These are phyloP conservation scores for Sus scrofa DNA, from an alignment of 2,113 vertebrate species.

Conservation along the genomic window DNA sequence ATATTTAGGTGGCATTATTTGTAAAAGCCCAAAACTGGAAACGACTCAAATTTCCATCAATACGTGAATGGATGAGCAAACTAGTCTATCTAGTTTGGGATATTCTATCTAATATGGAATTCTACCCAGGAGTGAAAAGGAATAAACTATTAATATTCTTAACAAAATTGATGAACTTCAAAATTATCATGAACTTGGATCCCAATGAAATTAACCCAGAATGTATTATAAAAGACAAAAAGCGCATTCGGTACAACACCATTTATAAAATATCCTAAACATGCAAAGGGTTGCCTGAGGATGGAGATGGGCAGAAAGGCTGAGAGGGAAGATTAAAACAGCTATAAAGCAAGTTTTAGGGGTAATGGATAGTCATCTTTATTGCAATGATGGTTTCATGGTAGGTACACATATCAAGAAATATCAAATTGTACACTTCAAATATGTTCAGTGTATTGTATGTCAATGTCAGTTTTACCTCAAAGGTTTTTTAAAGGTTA, in stretches of 20 bases:
- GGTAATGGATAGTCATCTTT: not conserved
- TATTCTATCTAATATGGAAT: not conserved
- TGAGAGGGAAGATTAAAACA: not conserved
- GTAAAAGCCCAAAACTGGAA: not conserved
- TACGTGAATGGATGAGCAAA: not conserved
- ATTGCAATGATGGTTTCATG: not conserved
- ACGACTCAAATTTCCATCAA: not conserved
- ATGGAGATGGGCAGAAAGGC: not conserved
- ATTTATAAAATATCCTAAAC: not conserved
- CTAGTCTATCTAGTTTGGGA: not conserved
- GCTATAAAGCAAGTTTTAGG: not conserved
- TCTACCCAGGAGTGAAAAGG: not conserved
- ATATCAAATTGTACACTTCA: not conserved
- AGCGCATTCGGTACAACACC: not conserved
- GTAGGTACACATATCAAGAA: not conserved
- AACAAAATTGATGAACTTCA: not conserved
- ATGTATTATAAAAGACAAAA: conserved; percentile 9
- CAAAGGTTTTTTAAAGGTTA: not conserved
- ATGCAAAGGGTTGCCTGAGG: not conserved
- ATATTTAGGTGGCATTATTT: not conserved
- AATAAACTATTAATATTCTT: not conserved
- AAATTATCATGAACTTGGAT: not conserved
- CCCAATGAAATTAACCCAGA: not conserved
- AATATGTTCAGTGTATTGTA: not conserved
- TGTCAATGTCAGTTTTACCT: not conserved